A percentile compares a stretch with the other conserved stretches of the same genome.
phyloP scores from a whole-genome alignment of 2,888 invertebrate species.

The Arrhopalites spinosus region DNA sequence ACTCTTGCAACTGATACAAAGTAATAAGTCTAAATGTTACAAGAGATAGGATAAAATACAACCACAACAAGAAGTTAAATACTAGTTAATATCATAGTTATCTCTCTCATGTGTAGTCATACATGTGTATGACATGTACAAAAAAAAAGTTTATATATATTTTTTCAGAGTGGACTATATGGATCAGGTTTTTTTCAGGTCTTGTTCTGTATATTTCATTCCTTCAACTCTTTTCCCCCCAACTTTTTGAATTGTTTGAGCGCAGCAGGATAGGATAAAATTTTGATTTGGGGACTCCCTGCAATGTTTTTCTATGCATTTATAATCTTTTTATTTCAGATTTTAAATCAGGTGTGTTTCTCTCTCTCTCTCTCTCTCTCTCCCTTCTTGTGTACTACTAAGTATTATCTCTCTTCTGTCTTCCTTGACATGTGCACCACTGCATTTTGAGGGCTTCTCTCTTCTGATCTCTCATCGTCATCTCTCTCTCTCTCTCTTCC shows the following conservation, averaged over 20 bases:
- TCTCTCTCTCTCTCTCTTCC: constrained; percentile 8
- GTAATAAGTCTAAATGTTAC: constrained; percentile 15
- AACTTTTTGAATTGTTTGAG: constrained; percentile 44
- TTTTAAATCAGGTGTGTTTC: constrained; percentile 50
- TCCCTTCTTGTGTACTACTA: neutral
- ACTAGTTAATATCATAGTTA: too few relatives aligned
- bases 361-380: constrained; percentile 26
- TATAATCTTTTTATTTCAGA: constrained; percentile 54
- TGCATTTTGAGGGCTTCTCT: constrained; percentile 19
- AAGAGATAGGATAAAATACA: neutral
- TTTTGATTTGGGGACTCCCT: constrained; percentile 57
- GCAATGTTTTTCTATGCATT: constrained; percentile 56
- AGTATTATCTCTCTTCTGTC: neutral
- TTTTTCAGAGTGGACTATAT: constrained; percentile 24
- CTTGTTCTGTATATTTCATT: constrained; percentile 15
- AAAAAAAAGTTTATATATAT: constrained; percentile 3
- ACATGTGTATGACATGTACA: neutral
- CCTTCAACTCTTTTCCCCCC: constrained; percentile 31
- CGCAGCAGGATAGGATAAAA: constrained; percentile 55
- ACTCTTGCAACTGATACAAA: too few relatives aligned
- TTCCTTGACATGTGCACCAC: constrained; percentile 27
- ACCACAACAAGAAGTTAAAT: neutral
- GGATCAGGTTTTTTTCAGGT: constrained; percentile 44
- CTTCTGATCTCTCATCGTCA: neutral
- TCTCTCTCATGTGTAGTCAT: too few relatives aligned